Evolutionary conservation across 2,888 invertebrate species (phyloP), one percentile per base, ranked within the genome.

Genomic region (Tubulanus polymorphus): DNA sequence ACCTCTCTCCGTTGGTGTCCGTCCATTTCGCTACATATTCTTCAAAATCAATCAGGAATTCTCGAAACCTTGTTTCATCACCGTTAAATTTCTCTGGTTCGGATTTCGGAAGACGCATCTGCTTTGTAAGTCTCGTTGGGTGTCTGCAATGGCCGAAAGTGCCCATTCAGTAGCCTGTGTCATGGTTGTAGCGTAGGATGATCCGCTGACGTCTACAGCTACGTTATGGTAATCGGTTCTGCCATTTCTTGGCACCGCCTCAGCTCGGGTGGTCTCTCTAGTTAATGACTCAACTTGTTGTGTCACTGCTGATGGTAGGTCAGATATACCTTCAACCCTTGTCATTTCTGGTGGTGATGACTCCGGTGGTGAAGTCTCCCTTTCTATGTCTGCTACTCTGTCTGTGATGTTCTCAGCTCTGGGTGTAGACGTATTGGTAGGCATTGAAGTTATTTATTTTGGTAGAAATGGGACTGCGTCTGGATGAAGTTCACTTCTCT

Each of bases 41-140:
- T 35, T 54, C 18, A 48, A 65, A 65, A 2, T 63, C 61, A 2
- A 49, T 51, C 25, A 54, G 60, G 63, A 63, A 67, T 23, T 47
- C 54, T 2, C 53, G 54, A 32, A 54, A 64, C 23, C 37, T 28
- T n/a, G 61, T 30, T 3, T 56, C 56, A 32, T 65, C 62, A 3
- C 62, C 65, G 45, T 25, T n/a, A 52, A 63, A 63, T 12, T 63
- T 41, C 29, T 27, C 47, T 28, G 62, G 59, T 30, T 57, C 62
- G 37, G 61, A 54, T 8, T 37, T 28, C 23, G 63, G 63, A 10
- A 60, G 26, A 1, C 60, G 41, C 41, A 41, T 41, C 41, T 41
- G 41, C 15, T 41, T 41, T 5, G 41, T 41, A 41, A 15, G 41
- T 41, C 41, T 41, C 41, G 18, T 15, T 8, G 41, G 6, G 41